A percentile compares a stretch with the other conserved stretches of the same genome.
phyloP scores from a whole-genome alignment of 64 coral and sea anemone species.

The Montipora capricornis region DNA sequence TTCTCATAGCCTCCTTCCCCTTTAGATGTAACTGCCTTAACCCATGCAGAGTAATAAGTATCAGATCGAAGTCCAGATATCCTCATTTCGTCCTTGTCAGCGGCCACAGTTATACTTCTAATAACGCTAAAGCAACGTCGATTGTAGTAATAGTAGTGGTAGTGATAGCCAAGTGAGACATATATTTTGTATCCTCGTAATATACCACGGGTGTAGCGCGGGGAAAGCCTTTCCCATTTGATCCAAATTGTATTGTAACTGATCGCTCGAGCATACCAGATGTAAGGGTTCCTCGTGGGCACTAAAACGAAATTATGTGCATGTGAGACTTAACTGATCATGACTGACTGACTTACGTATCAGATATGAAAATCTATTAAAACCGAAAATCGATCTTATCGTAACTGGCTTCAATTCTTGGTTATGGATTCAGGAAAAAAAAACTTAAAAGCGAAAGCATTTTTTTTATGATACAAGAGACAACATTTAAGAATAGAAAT shows the following conservation, averaged over 20 bases:
- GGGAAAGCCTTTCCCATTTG: not conserved
- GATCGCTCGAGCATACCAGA: not conserved
- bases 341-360: no score
- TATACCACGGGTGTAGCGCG: not conserved
- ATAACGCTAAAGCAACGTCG: not conserved
- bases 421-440: no score
- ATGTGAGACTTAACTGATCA: no score
- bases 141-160: not conserved
- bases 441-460: no score
- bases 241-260: not conserved
- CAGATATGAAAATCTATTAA: no score
- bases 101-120: not conserved
- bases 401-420: no score
- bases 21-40: constrained; percentile 5
- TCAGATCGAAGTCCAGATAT: not conserved
- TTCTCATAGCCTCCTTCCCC: not conserved
- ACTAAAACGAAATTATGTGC: not conserved
- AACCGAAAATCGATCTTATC: no score
- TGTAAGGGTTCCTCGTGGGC: not conserved
- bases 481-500: no score
- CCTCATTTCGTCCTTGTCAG: not conserved
- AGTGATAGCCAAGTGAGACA: not conserved
- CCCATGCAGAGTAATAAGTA: not conserved
- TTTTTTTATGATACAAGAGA: no score
- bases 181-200: constrained; percentile 6